These are phyloP conservation scores for Lasioglossum zephyrum DNA, from an alignment of 2,888 invertebrate species.

Conservation along the genomic window DNA sequence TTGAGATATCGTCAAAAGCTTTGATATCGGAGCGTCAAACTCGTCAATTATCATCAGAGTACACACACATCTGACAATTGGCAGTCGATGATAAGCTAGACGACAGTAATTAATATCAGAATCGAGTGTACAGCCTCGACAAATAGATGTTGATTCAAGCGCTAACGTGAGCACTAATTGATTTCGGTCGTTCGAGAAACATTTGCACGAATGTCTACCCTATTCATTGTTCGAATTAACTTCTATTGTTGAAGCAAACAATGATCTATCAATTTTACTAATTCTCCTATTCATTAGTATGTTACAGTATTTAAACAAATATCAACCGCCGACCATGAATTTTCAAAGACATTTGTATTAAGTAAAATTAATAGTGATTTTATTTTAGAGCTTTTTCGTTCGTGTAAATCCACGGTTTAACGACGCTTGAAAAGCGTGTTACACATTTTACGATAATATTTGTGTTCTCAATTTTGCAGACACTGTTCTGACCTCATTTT, in stretches of 20 bases:
- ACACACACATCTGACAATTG: constrained; percentile 7
- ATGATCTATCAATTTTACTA: background rate
- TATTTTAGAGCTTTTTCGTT: background rate
- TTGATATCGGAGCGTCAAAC: background rate
- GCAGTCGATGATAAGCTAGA: constrained; percentile 11
- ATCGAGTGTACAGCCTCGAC: background rate
- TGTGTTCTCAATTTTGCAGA: background rate
- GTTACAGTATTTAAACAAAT: background rate
- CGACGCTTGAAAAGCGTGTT: background rate
- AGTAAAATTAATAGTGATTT: background rate
- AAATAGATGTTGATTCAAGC: constrained; percentile 10
- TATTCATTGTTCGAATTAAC: background rate
- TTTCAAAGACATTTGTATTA: background rate
- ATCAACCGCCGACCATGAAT: background rate
- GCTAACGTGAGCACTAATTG: background rate
- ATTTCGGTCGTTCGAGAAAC: background rate
- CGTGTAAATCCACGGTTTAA: background rate
- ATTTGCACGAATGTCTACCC: background rate
- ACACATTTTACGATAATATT: background rate
- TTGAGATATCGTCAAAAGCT: background rate
- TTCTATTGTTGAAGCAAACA: background rate
- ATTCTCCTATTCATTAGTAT: background rate
- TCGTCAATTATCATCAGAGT: background rate
- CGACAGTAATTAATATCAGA: constrained; percentile 17
- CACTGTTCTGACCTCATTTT: background rate